Base-by-base conservation (phyloP, 2,888 invertebrate genomes). In the Teleogryllus oceanicus region DNA sequence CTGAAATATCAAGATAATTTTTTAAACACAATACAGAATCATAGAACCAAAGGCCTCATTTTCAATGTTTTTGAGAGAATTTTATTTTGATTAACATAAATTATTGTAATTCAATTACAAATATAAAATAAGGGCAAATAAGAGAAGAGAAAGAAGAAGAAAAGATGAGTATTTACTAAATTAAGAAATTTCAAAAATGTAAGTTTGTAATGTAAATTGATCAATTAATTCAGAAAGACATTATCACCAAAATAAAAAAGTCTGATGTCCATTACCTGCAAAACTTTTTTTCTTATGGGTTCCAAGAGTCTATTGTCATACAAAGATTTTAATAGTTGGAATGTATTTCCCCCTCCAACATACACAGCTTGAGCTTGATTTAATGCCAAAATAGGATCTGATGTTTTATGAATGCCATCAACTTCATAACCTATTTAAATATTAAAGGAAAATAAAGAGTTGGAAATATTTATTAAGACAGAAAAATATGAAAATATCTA, bases 331-430 rank as follows among this genome's bases (percentile, higher is more conserved):
- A 95, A 86, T 24, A 95, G 88, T 21, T 92, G 88, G 86, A 95
- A 95, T 37, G 94, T 94, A 85, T 95, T 95, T 76, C 95, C 95
- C 78, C 95, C 95, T 12, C 94, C 95, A 62, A 95, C 87, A 86
- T 93, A 94, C 83, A 95, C 90, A 50, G 93, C 92, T 87, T 93
- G 89, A 0, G 93, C 92, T 37, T 88, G 86, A 78, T 88, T 86
- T 0, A 94, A 87, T 24, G 92, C 92, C 80, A 88, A 37, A 37
- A 37, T 37, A 20, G 91, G 90, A 86, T 92, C 88, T 12, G 88
- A 81, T 2, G 83, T 83, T 81, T 85, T 84, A 85, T 95, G 94
- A 76, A 94, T 88, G 13, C 94, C 91, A 81, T 89, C 89, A 2
- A 94, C 90, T 80, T 89, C 85, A 84, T 90, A 91, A 49, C 91